These are phyloP conservation scores for Percopsis transmontana DNA, from an alignment of 2,113 vertebrate species.

Conservation along the genomic window DNA sequence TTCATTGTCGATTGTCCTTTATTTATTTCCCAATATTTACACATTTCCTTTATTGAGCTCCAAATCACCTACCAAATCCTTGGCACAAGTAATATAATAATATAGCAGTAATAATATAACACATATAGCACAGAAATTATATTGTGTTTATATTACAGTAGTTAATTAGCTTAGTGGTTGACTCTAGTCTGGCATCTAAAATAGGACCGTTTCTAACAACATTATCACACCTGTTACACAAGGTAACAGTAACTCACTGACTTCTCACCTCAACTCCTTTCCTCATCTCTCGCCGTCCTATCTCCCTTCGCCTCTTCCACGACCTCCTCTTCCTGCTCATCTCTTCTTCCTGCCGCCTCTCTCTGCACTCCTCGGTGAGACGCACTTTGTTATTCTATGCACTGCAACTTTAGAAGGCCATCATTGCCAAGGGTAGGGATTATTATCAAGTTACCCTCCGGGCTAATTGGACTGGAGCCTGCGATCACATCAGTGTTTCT, in stretches of 20 bases:
- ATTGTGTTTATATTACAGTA: too few species aligned
- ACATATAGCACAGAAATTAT: too few species aligned
- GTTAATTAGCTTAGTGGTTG: too few species aligned
- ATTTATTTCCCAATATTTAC: too few species aligned
- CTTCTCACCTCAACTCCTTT: neutral
- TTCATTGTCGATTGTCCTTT: too few species aligned
- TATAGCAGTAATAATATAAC: too few species aligned
- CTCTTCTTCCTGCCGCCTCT: neutral
- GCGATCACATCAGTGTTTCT: constrained; percentile 68
- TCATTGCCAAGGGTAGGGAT: constrained; percentile 71
- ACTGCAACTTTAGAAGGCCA: constrained; percentile 71
- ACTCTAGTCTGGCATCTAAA: too few species aligned
- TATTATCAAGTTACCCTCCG: constrained; percentile 72
- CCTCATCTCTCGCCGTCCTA: neutral
- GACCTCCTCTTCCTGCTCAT: neutral
- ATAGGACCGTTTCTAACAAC: too few species aligned
- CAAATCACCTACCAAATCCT: too few species aligned
- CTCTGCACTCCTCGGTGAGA: constrained; percentile 15
- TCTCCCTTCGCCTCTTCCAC: neutral
- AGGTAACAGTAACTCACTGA: neutral
- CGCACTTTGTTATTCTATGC: constrained; percentile 68
- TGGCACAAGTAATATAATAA: too few species aligned
- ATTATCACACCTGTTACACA: too few species aligned
- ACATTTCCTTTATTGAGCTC: too few species aligned
- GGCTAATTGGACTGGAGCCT: constrained; percentile 75